phyloP scores from a whole-genome alignment of 2,797 vertebrate species.

The Neosilurus mollespiculum region DNA sequence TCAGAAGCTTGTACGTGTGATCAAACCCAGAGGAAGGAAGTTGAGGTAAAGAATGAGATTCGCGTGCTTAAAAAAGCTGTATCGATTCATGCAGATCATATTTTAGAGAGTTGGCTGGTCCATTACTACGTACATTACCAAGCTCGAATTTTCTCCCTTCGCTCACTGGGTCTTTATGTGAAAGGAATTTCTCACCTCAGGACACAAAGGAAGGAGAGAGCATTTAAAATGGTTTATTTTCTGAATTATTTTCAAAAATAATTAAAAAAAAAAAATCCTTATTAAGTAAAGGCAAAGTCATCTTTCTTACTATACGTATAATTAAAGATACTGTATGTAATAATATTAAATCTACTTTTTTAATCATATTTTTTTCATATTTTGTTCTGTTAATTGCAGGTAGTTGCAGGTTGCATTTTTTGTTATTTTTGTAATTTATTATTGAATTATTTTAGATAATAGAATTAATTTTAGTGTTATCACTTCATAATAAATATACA shows the following conservation, averaged over 20 bases:
- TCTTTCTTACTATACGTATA: neutral
- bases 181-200: slow-evolving; percentile 6
- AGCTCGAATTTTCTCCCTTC: slow-evolving; percentile 19
- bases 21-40: slow-evolving; percentile 21
- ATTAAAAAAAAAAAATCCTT: neutral
- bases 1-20: neutral
- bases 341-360: neutral
- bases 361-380: neutral
- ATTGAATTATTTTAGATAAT: no score
- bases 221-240: neutral
- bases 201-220: slow-evolving; percentile 18
- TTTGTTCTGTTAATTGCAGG: neutral
- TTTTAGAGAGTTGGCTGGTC: slow-evolving; percentile 41
- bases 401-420: neutral
- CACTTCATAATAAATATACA: neutral
- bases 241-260: neutral
- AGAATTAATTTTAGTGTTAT: neutral
- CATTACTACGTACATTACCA: slow-evolving; percentile 45
- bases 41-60: slow-evolving; percentile 4
- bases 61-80: slow-evolving; percentile 9
- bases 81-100: slow-evolving; percentile 46
- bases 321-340: neutral
- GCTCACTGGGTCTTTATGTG: slow-evolving; percentile 16
- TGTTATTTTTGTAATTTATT: no score
- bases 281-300: neutral